Base-by-base conservation (phyloP, 2,797 vertebrate genomes). In the Xenops minutus region DNA sequence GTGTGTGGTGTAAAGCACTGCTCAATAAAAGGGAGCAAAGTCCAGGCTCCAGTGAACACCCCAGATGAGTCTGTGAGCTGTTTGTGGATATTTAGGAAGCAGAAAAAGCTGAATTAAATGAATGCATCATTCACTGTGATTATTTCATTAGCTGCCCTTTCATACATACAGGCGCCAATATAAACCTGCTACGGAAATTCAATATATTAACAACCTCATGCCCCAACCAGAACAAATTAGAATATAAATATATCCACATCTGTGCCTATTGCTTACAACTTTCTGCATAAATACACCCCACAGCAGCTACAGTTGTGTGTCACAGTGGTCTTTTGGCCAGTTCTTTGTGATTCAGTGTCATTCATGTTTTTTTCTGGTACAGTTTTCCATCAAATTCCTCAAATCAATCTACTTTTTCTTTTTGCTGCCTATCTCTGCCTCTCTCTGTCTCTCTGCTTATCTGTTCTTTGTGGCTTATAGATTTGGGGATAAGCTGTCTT, bases 361-460 rank as follows among this genome's bases (percentile, higher is more conserved):
- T 96, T 76, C 94, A 87, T 95, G 48, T 49, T 92, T 96, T 96
- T 95, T 93, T 94, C 93, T 96, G 93, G 77, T 82, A 73, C 66
- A 86, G 85, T 90, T 95, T 95, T 93, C 93, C 96, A 96, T 97
- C 91, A 46, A 96, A 94, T 71, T 87, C 83, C 64, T 97, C 39
- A 32, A 95, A 67, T 94, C 89, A 91, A 64, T 94, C 94, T 97
- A 29, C 73, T 92, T 95, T 90, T 81, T 93, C 90, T 94, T 96
- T 94, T 96, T 96, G 92, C 96, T 97, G 92, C 90, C 94, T 96
- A 64, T 96, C 94, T 95, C 89, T 96, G 83, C 94, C 80, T 95
- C 74, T 95, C 75, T 95, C 92, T 93, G 89, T 96, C 96, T 94
- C 89, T 96, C 83, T 96, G 92, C 91, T 96, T 96, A 86, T 59